Evolutionary conservation across 2,797 vertebrate species (phyloP).

Genomic region (Chelon auratus): DNA sequence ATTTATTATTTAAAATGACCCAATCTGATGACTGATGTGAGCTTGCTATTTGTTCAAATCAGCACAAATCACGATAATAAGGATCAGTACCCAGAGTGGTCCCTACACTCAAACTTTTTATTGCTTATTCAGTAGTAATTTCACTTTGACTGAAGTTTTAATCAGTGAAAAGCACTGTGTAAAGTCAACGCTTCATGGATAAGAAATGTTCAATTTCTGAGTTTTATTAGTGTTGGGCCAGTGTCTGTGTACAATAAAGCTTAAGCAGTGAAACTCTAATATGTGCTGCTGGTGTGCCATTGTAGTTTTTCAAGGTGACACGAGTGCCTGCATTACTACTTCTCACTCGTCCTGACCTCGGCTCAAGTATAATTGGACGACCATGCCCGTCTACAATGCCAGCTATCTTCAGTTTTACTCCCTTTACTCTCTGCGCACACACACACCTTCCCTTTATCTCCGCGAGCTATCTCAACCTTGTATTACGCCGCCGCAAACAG

Average conservation of each 20-base stretch:
- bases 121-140: too few relatives aligned
- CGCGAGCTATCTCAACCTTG: slow-evolving; percentile 61
- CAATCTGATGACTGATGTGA: too few relatives aligned
- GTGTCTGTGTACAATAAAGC: neutral
- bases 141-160: neutral
- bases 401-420: slow-evolving; percentile 37
- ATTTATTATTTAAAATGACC: too few relatives aligned
- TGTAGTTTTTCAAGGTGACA: slow-evolving; percentile 57
- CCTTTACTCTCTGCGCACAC: slow-evolving; percentile 11
- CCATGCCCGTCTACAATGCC: slow-evolving; percentile 55
- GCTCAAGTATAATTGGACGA: slow-evolving; percentile 69
- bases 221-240: neutral
- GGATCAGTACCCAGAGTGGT: too few relatives aligned
- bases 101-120: too few relatives aligned
- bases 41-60: too few relatives aligned
- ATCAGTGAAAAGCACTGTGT: neutral
- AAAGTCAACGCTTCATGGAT: neutral
- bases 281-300: slow-evolving; percentile 10
- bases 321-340: slow-evolving; percentile 41
- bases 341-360: slow-evolving; percentile 57
- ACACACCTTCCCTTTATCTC: slow-evolving; percentile 47
- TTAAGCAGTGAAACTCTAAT: slow-evolving; percentile 13
- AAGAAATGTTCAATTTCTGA: neutral
- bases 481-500: slow-evolving; percentile 59
- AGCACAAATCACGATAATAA: too few relatives aligned